Evolutionary conservation across 2,113 vertebrate genomes (phyloP).

Genomic region (Peromyscus leucopus): DNA sequence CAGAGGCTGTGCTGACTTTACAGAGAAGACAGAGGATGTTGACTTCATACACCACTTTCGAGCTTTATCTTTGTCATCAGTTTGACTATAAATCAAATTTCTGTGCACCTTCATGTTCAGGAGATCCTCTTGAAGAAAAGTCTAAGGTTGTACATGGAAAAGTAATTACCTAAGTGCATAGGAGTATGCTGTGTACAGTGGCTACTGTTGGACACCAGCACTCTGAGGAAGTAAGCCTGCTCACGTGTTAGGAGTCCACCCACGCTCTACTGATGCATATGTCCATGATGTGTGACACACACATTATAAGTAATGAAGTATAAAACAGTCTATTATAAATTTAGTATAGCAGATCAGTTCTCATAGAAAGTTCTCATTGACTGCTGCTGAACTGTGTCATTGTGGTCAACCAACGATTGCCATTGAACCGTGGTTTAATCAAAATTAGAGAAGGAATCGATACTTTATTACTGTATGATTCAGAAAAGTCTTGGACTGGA

Average conservation of each 20-base stretch:
- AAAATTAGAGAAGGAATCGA: conserved; percentile 24
- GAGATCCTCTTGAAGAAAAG: conserved; percentile 83
- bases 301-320: conserved; percentile 24
- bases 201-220: neutral
- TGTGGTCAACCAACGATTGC: neutral
- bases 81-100: conserved; percentile 83
- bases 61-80: conserved; percentile 74
- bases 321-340: neutral
- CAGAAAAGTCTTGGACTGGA: neutral
- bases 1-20: conserved; percentile 86
- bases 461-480: conserved; percentile 8
- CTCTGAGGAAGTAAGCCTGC: neutral
- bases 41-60: conserved; percentile 82
- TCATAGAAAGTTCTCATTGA: conserved; percentile 10
- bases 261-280: conserved; percentile 9
- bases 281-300: neutral
- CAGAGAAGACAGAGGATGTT: conserved; percentile 79
- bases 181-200: conserved; percentile 85
- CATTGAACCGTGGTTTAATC: neutral
- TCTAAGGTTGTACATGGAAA: conserved; percentile 85
- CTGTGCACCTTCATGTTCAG: conserved; percentile 78
- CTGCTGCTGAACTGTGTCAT: conserved; percentile 9
- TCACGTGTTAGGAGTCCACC: neutral
- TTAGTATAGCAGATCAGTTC: neutral
- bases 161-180: conserved; percentile 86